phyloP scores from a whole-genome alignment of 2,113 vertebrate species.

The Cebus imitator region DNA sequence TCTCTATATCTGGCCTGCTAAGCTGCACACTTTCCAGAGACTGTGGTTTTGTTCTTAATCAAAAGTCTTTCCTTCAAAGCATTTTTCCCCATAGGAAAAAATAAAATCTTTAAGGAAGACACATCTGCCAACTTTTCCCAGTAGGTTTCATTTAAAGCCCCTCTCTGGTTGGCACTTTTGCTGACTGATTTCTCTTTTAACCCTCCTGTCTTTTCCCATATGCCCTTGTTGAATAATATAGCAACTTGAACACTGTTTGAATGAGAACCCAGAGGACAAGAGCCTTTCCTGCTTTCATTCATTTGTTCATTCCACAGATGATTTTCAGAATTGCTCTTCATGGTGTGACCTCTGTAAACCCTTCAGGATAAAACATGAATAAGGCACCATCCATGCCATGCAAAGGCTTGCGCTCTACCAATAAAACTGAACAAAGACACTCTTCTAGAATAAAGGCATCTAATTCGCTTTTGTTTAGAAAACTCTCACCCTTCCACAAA shows the following conservation, averaged over 20 bases:
- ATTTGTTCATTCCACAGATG: not conserved
- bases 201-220: not conserved
- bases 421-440: not conserved
- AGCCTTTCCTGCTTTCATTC: not conserved
- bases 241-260: not conserved
- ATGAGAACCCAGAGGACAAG: not conserved
- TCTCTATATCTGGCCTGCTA: not conserved
- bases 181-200: not conserved
- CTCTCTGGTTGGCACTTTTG: not conserved
- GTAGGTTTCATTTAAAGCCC: not conserved
- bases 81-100: not conserved
- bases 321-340: not conserved
- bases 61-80: conserved; percentile 50
- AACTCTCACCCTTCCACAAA: not conserved
- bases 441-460: not conserved
- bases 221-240: not conserved
- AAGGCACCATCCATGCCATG: not conserved
- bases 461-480: not conserved
- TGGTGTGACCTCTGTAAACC: not conserved
- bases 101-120: not conserved
- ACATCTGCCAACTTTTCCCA: not conserved
- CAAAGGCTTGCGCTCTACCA: not conserved
- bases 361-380: not conserved
- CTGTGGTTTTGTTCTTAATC: conserved; percentile 37
- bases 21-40: not conserved